phyloP scores from a whole-genome alignment of 2,113 vertebrate species.

The Seriola rivoliana region DNA sequence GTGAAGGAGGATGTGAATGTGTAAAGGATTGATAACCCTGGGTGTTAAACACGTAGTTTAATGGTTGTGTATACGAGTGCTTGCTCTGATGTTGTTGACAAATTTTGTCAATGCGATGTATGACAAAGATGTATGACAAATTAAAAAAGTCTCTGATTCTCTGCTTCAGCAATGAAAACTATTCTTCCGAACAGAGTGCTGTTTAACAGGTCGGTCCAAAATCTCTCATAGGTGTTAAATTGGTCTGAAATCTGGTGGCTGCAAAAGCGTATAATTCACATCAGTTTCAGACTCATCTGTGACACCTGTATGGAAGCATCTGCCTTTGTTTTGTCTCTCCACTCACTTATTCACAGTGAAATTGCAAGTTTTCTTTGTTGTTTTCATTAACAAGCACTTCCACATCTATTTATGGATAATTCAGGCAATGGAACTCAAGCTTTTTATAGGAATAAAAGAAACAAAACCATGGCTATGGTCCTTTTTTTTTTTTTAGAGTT shows the following conservation, averaged over 20 bases:
- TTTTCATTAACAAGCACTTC: no score
- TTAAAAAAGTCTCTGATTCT: not conserved
- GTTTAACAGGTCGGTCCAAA: not conserved
- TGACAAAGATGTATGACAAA: slow-evolving; percentile 15
- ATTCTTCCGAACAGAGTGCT: not conserved
- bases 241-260: not conserved
- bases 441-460: not conserved
- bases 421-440: not conserved
- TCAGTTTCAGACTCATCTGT: not conserved
- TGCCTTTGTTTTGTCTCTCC: not conserved
- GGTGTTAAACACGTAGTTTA: not conserved
- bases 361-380: not conserved
- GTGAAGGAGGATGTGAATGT: not conserved
- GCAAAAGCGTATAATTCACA: not conserved
- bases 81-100: not conserved
- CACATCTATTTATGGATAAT: no score
- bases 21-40: slow-evolving; percentile 5
- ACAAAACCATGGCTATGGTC: not conserved
- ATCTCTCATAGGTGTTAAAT: not conserved
- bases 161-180: no score
- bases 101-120: not conserved
- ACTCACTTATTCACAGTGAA: not conserved
- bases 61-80: not conserved
- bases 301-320: not conserved
- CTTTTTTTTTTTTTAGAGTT: no score